phyloP scores from a whole-genome alignment of 2,113 vertebrate genomes.

The Nibea coibor region DNA sequence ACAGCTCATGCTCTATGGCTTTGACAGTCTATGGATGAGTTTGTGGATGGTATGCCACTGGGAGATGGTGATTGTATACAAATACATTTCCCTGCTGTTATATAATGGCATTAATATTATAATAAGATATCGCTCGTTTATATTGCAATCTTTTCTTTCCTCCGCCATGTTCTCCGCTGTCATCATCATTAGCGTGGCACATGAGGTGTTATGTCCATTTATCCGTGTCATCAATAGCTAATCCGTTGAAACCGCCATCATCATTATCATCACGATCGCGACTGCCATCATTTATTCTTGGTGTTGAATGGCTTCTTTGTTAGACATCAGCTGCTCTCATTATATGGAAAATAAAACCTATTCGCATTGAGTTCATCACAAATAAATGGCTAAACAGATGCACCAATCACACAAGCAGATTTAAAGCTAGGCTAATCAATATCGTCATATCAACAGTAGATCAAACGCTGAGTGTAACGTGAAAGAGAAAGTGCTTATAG shows the following conservation, averaged over 20 bases:
- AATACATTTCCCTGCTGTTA: neutral
- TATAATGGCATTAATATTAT: neutral
- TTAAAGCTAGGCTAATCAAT: neutral
- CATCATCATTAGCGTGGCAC: constrained; percentile 22
- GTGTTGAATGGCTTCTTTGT: no score
- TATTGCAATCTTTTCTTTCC: constrained; percentile 11
- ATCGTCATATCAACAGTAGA: neutral
- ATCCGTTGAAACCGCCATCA: neutral
- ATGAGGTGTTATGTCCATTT: constrained; percentile 12
- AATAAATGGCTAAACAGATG: no score
- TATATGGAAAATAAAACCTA: neutral
- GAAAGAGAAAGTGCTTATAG: neutral
- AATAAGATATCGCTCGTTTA: constrained; percentile 30
- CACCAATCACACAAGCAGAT: no score
- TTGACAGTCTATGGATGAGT: constrained; percentile 9
- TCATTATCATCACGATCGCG: constrained; percentile 15
- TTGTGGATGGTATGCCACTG: neutral
- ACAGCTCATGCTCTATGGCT: constrained; percentile 16
- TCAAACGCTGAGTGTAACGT: neutral
- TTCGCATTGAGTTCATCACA: neutral
- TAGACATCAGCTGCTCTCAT: no score
- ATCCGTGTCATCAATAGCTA: constrained; percentile 2
- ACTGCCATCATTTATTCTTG: neutral
- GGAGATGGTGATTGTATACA: constrained; percentile 6
- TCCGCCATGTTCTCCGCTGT: neutral